Conservation (phyloP, 1,140 invertebrate genomes). For the Drosophila malerkotliana region DNA sequence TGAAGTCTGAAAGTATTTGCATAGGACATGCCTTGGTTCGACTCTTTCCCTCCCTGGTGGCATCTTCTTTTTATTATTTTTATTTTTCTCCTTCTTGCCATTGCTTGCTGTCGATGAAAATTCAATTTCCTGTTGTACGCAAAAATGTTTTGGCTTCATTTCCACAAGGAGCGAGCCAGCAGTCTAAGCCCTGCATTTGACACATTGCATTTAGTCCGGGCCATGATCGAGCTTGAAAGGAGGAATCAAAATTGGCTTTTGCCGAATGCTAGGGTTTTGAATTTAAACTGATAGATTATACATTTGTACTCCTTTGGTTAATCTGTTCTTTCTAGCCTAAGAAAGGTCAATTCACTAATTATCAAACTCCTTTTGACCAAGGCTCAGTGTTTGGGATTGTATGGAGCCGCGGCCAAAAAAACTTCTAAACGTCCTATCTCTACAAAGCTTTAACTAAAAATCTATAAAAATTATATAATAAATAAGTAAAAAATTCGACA, state of each 20-base stretch:
- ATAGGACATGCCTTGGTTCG: constrained; percentile 48
- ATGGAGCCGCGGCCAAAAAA: too few relatives aligned
- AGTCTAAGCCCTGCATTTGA: constrained; percentile 59
- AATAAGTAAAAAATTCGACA: too few relatives aligned
- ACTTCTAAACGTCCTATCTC: too few relatives aligned
- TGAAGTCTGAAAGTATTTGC: constrained; percentile 71
- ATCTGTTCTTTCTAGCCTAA: too few relatives aligned
- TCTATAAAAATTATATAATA: too few relatives aligned
- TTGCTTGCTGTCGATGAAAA: constrained; percentile 68
- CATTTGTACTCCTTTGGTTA: too few relatives aligned
- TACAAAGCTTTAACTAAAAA: too few relatives aligned
- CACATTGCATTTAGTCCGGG: constrained; percentile 65
- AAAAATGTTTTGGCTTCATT: constrained; percentile 64
- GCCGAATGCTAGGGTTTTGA: background rate
- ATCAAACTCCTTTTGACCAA: too few relatives aligned
- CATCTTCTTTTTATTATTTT: background rate
- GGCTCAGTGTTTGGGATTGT: too few relatives aligned
- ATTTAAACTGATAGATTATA: background rate
- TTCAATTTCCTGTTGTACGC: constrained; percentile 75
- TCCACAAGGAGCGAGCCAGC: background rate
- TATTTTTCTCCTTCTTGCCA: constrained; percentile 4
- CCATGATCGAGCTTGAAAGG: background rate
- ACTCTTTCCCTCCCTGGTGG: background rate
- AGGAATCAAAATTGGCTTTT: background rate
- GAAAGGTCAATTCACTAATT: too few relatives aligned